Percentiles rank a stretch among this genome's conserved stretches.
Evolutionary conservation across 2,797 vertebrate genomes (phyloP).

Genomic region (Tokudaia muenninki): DNA sequence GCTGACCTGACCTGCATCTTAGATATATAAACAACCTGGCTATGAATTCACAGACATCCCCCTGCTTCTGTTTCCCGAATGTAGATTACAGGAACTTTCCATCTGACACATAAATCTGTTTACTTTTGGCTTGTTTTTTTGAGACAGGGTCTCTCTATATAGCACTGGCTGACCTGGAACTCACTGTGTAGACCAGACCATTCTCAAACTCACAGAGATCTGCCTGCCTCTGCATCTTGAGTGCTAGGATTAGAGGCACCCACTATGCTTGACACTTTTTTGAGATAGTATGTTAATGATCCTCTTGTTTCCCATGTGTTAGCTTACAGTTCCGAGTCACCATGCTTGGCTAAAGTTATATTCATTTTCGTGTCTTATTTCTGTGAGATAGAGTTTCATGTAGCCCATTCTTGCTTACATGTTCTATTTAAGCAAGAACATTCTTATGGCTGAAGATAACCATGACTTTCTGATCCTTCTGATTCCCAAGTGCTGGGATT

Average conservation of each 20-base stretch:
- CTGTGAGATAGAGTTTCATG: neutral
- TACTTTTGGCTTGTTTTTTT: neutral
- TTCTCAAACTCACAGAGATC: neutral
- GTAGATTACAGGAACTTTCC: neutral
- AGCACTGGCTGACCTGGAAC: neutral
- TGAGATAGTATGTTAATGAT: neutral
- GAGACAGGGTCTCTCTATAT: neutral
- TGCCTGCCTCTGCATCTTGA: neutral
- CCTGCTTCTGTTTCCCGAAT: neutral
- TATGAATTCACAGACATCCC: neutral
- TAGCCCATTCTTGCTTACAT: neutral
- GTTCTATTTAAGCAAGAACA: neutral
- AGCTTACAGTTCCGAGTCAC: neutral
- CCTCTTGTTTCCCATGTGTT: neutral
- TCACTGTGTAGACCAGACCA: neutral
- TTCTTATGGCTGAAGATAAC: neutral
- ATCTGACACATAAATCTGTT: neutral
- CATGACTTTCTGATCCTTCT: neutral
- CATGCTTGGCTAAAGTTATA: neutral
- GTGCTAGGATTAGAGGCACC: neutral
- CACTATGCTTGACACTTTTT: neutral
- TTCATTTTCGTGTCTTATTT: neutral
- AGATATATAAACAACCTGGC: neutral
- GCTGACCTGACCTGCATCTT: neutral
- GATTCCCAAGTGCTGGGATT: neutral